Conservation (phyloP, 2,113 vertebrate genomes). For the Bettongia penicillata region DNA sequence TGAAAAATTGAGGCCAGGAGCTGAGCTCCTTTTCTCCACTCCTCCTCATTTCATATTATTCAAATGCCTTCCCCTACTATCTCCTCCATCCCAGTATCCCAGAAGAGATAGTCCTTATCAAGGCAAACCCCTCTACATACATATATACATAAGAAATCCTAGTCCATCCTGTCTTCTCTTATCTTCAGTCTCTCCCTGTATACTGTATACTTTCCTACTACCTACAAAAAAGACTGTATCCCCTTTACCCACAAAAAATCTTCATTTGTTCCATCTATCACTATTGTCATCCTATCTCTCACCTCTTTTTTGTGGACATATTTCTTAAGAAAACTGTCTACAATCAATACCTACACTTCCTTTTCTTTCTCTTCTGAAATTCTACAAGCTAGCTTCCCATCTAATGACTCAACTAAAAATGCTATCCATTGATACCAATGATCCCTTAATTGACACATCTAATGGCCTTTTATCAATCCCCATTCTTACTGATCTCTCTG, state of each 20-base stretch:
- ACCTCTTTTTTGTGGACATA: neutral
- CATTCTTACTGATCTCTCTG: neutral
- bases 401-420: neutral
- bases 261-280: neutral
- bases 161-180: neutral
- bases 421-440: neutral
- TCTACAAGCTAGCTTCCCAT: neutral
- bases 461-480: neutral
- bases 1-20: neutral
- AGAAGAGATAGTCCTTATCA: neutral
- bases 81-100: neutral
- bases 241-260: no score
- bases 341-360: neutral
- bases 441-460: neutral
- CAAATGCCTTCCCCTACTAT: neutral
- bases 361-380: neutral
- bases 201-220: neutral
- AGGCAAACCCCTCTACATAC: neutral
- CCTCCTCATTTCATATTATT: neutral
- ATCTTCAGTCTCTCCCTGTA: neutral
- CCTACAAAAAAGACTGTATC: neutral
- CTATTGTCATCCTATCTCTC: neutral
- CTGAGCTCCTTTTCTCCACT: no score
- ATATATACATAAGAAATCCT: neutral
- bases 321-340: neutral